Conservation (phyloP, 2,888 invertebrate genomes). For the Torymus tubicola region DNA sequence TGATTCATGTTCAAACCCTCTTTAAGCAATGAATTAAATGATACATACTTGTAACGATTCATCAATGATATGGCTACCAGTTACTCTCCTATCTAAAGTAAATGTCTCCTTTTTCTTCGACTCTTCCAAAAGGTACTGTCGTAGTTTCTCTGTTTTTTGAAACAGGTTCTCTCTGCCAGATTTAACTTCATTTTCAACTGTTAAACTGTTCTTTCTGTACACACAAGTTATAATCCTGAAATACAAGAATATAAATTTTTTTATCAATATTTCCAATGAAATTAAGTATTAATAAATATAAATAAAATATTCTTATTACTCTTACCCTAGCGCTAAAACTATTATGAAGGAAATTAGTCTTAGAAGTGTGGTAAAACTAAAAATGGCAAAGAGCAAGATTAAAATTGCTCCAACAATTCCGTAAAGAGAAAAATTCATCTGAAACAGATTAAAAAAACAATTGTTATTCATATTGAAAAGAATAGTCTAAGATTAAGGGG, state of each 20-base stretch:
- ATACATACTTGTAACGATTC: slow-evolving; percentile 84
- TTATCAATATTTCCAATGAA: slow-evolving; percentile 10
- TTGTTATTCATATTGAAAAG: neutral
- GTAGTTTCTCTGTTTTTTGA: slow-evolving; percentile 73
- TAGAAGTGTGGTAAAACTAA: slow-evolving; percentile 70
- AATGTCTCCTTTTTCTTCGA: slow-evolving; percentile 71
- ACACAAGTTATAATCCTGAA: slow-evolving; percentile 70
- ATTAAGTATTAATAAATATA: neutral
- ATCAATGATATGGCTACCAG: slow-evolving; percentile 91
- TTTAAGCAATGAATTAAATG: neutral
- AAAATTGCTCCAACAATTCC: slow-evolving; percentile 70
- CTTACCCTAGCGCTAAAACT: slow-evolving; percentile 72
- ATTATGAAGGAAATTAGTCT: slow-evolving; percentile 68
- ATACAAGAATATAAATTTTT: slow-evolving; percentile 42
- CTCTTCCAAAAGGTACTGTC: slow-evolving; percentile 60
- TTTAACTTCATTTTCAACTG: slow-evolving; percentile 69
- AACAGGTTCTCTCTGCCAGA: slow-evolving; percentile 72
- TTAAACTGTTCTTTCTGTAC: slow-evolving; percentile 71
- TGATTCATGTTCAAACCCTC: slow-evolving; percentile 12
- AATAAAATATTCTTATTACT: slow-evolving; percentile 61
- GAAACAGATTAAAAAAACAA: slow-evolving; percentile 57
- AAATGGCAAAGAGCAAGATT: slow-evolving; percentile 68
- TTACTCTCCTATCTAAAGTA: slow-evolving; percentile 82
- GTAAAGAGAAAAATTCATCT: slow-evolving; percentile 74
- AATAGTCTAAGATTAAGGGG: neutral